A percentile compares a stretch with the other conserved stretches of the same genome.
Evolutionary conservation across 2,888 invertebrate species (phyloP).

Genomic region (Drosophila percnosoma): DNA sequence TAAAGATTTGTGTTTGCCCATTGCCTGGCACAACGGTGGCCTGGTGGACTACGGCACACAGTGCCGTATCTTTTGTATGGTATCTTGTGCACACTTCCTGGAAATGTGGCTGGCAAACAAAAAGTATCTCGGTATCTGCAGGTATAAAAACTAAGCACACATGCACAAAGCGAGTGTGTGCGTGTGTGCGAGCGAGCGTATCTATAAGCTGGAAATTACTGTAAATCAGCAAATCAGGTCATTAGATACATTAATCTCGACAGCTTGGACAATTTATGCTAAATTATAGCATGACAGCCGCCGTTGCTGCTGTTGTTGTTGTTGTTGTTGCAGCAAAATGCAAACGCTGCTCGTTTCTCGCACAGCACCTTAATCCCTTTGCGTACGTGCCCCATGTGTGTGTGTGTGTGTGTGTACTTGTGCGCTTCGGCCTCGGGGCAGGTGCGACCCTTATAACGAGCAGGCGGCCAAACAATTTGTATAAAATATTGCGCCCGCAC

Average conservation of each 20-base stretch:
- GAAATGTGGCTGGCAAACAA: constrained; percentile 63
- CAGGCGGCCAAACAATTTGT: constrained; percentile 63
- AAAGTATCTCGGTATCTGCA: constrained; percentile 56
- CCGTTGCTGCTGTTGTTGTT: background rate
- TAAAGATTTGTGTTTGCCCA: constrained; percentile 60
- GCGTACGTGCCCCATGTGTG: constrained; percentile 33
- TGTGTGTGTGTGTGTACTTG: constrained; percentile 15
- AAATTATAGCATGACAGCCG: constrained; percentile 72
- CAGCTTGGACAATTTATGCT: constrained; percentile 79
- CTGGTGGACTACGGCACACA: constrained; percentile 15
- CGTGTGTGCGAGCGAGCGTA: constrained; percentile 31
- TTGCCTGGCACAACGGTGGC: constrained; percentile 28
- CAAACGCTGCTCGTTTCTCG: constrained; percentile 45
- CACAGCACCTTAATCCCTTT: constrained; percentile 57
- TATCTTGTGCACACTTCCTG: constrained; percentile 73
- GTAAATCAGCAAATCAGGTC: constrained; percentile 81
- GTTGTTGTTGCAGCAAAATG: constrained; percentile 24
- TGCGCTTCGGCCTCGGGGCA: constrained; percentile 41
- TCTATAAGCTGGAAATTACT: constrained; percentile 77
- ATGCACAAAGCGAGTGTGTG: constrained; percentile 5
- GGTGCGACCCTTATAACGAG: constrained; percentile 74
- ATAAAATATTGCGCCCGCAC: constrained; percentile 76
- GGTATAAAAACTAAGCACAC: constrained; percentile 38
- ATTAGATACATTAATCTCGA: constrained; percentile 82
- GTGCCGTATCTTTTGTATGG: constrained; percentile 56